Evolutionary conservation across 1,140 invertebrate species (phyloP), one percentile per base, ranked within the genome.

Genomic region (Potamilus streckersoni): DNA sequence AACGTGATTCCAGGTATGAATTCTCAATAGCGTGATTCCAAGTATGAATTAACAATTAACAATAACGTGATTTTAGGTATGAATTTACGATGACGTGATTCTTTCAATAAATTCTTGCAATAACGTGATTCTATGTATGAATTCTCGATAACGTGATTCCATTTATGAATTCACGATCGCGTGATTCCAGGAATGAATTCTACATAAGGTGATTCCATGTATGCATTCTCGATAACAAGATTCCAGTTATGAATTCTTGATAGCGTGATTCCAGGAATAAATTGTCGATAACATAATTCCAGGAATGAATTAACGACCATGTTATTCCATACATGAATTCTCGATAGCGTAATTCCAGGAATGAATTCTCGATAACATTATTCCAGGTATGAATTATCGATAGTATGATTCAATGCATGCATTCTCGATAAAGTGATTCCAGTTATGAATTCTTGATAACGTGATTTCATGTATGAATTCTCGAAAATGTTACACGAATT

Each of bases 1-100:
- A 77, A 77, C 64, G 75, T 72, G 4, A 77, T 77, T 13, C 75
- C 75, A 59, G 75, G 75, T 77, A 57, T 27, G 70, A 49, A 14
- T 17, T 61, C 5, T 19, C 27, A 4, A 68, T 49, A 16, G 38
- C 31, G 20, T 69, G 60, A 19, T 19, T 61, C 17, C 20, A 66
- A 3, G 17, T 66, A 27, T 66, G 17, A n/a, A 31, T 31, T 16
- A n/a, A n/a, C 27, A n/a, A 31, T 31, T 16, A n/a, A n/a, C 27
- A 2, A n/a, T n/a, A n/a, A 27, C 17, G 17, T 61, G 17, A 61
- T 61, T 20, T 5, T 5, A 61, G 20, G 20, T 19, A 19, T 61
- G 60, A 61, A 61, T 61, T 61, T 5, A 2, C 60, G 17, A 61
- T 61, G 4, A 31, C 27, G 27, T 61, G 17, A 61, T 61, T 61